Evolutionary conservation across 2,888 invertebrate genomes (phyloP), one percentile per base, ranked within the genome.

Genomic region (Pyrochroa serraticornis): DNA sequence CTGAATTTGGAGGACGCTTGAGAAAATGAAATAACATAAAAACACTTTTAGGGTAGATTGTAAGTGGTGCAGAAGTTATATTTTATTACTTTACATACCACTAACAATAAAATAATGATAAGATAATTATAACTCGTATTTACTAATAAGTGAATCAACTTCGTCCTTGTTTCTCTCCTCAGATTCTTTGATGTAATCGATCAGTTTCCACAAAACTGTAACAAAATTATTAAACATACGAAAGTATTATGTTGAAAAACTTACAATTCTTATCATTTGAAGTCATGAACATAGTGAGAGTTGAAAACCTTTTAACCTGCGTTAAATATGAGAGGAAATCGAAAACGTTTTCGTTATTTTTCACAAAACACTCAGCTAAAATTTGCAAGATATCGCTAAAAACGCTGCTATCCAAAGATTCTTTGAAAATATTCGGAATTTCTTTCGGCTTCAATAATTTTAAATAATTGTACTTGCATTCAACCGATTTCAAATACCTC

Each of bases 371-470:
- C 8, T 77, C 75, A 35, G 79, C 78, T 30, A 86, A 72, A 35
- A 82, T 73, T 1, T 75, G 75, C 13, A 90, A 66, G 49, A 90
- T 82, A 36, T 85, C 85, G 3, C 86, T 85, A 2, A 90, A 81
- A 1, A 85, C 80, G 38, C 83, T 80, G 53, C 84, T 85, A 62
- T 90, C 90, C 57, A 91, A 77, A 0, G 88, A 86, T 66, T 88
- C 86, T 71, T 83, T 83, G 75, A 91, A 89, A 63, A 90, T 84
- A 0, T 79, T 75, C 1, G 87, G 84, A 33, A 90, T 79, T 55
- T 81, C 81, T 1, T 75, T 67, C 0, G 87, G 84, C 2, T 83
- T 79, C 67, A 90, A 84, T 46, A 69, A 58, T 58, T 84, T 85
- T 59, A 90, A 80, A 76, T 87, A 90, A 61, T 82, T 76, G 65